Evolutionary conservation across 2,888 invertebrate species (phyloP), one percentile per base, ranked within the genome.

Genomic region (Helobdella robusta): DNA sequence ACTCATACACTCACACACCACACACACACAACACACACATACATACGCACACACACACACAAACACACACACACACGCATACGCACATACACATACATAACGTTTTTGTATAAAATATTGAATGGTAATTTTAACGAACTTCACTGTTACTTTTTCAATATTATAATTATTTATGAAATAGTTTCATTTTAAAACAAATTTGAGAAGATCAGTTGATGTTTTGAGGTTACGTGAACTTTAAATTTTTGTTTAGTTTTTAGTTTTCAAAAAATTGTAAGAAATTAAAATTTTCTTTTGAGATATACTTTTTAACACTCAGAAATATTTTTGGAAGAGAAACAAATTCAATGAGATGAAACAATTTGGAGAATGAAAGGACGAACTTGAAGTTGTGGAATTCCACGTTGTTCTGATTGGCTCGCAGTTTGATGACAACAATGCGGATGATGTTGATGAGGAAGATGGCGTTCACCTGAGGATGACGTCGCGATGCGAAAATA

Each of bases 381-480:
- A 11, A 62, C 62, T 62, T 46, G 62, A 62, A 62, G 34, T 62
- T 62, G 66, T 77, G 77, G 15, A 79, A 78, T 70, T 82, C 82
- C 34, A 80, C 74, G 8, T 78, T 76, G 68, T 80, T 76, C 68
- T 79, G 81, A 70, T 81, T 80, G 1, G 80, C 78, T 59, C 80
- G 70, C 32, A 82, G 73, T 70, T 82, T 82, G 48, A 78, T 80
- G 6, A 82, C 78, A 59, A 82, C 72, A 36, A 82, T 80, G 30
- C 79, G 73, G 48, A 82, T 79, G 46, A 82, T 81, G 68, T 77
- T 79, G 34, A 81, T 73, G 34, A 82, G 74, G 69, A 82, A 80
- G 28, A 81, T 70, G 25, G 78, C 70, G 70, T 82, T 82, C 63
- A 81, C 73, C 81, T 82, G 75, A n/a, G n/a, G n/a, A n/a, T n/a